phyloP scores from a whole-genome alignment of 2,888 invertebrate genomes.

The Nemoura dubitans region DNA sequence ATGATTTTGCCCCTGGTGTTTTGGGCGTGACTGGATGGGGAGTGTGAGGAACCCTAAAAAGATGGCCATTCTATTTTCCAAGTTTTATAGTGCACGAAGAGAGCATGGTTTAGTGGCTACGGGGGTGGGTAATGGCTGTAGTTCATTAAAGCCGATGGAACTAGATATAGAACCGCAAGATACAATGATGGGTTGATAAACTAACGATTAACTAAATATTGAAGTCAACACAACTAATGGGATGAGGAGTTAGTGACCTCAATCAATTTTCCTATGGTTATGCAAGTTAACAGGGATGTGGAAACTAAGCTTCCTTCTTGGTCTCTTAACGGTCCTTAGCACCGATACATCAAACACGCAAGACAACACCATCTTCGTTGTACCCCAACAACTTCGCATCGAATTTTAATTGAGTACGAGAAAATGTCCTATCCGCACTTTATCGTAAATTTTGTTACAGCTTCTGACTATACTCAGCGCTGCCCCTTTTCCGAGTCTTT shows the following conservation, averaged over 20 bases:
- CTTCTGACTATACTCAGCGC: not conserved
- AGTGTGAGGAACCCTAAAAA: conserved; percentile 28
- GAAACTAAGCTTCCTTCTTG: not conserved
- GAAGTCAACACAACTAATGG: conserved; percentile 15
- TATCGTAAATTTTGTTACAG: not conserved
- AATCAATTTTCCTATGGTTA: not conserved
- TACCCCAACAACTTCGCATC: not conserved
- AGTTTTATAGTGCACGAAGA: conserved; percentile 10
- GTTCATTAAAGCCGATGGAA: conserved; percentile 26
- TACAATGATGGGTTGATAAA: conserved; percentile 26
- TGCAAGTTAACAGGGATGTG: not conserved
- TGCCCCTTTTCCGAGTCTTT: not conserved
- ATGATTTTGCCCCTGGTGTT: conserved; percentile 20
- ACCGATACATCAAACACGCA: not conserved
- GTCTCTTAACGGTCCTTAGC: not conserved
- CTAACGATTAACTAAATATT: conserved; percentile 30
- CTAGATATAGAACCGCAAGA: conserved; percentile 21
- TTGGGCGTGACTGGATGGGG: conserved; percentile 18
- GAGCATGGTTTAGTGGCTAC: not conserved
- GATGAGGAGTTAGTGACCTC: not conserved
- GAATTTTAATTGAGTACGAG: not conserved
- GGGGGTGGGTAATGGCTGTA: conserved; percentile 26
- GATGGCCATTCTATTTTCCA: conserved; percentile 33
- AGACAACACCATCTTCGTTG: not conserved
- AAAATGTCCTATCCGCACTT: not conserved